Percentiles rank a stretch among this genome's conserved stretches.
phyloP scores from a whole-genome alignment of 2,888 invertebrate genomes.

The Euphydryas editha region DNA sequence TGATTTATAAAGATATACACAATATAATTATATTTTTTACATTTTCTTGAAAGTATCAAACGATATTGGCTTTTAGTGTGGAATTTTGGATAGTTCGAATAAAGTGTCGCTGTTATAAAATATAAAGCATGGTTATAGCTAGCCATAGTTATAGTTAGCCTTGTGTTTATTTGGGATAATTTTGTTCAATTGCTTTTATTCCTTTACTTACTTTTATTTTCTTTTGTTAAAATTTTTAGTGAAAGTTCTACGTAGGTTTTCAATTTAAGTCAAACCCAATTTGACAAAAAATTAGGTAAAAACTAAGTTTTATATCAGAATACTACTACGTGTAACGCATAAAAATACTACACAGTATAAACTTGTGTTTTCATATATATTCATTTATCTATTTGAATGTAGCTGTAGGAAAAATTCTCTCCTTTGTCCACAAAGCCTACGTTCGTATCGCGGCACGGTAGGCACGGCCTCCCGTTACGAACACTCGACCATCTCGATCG shows the following conservation, averaged over 20 bases:
- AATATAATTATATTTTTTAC: too few species aligned
- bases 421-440: conserved; percentile 9
- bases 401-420: neutral
- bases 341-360: neutral
- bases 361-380: neutral
- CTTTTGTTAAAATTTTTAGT: neutral
- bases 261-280: neutral
- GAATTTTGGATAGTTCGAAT: too few species aligned
- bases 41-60: too few species aligned
- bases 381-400: conserved; percentile 7
- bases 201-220: too few species aligned
- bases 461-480: conserved; percentile 17
- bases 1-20: too few species aligned
- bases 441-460: neutral
- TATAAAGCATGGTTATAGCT: too few species aligned
- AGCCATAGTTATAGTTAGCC: too few species aligned
- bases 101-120: too few species aligned
- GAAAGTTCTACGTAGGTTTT: neutral
- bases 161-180: too few species aligned
- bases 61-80: too few species aligned
- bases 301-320: neutral
- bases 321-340: neutral
- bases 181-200: too few species aligned
- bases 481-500: conserved; percentile 30
- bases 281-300: neutral